phyloP scores from a whole-genome alignment of 2,888 invertebrate genomes.

The Acanthosepion pharaonis region DNA sequence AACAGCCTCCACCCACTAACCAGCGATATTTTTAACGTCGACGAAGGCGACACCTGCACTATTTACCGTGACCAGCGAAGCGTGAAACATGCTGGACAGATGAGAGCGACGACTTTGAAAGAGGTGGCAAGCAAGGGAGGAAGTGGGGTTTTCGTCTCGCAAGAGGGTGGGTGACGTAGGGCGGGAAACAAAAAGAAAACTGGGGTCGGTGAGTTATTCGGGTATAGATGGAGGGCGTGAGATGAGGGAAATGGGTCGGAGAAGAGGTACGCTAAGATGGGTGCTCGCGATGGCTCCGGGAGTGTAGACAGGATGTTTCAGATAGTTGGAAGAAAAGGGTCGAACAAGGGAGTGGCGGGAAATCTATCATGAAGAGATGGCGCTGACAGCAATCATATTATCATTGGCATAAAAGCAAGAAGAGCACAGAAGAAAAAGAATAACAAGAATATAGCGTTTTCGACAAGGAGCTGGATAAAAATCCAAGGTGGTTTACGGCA shows the following conservation, averaged over 20 bases:
- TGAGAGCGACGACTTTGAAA: conserved; percentile 33
- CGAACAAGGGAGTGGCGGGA: background rate
- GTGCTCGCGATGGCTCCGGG: background rate
- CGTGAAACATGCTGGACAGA: conserved; percentile 11
- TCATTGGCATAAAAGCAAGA: background rate
- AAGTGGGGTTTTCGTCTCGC: background rate
- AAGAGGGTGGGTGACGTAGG: background rate
- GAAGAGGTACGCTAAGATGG: background rate
- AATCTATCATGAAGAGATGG: background rate
- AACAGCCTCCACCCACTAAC: background rate
- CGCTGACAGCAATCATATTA: background rate
- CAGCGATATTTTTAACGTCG: background rate
- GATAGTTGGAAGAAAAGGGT: background rate
- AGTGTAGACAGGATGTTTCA: conserved; percentile 13
- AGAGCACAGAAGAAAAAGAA: background rate
- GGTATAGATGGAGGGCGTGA: background rate
- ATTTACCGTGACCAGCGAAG: background rate
- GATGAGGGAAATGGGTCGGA: background rate
- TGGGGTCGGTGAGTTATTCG: background rate
- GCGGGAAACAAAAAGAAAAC: background rate
- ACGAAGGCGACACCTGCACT: conserved; percentile 33
- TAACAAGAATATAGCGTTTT: background rate
- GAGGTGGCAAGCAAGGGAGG: background rate
- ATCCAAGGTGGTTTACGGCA: no score
- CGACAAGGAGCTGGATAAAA: background rate